These are phyloP conservation scores for Hirtodrosophila trivittata DNA, from an alignment of 2,888 invertebrate genomes.

Conservation along the genomic window DNA sequence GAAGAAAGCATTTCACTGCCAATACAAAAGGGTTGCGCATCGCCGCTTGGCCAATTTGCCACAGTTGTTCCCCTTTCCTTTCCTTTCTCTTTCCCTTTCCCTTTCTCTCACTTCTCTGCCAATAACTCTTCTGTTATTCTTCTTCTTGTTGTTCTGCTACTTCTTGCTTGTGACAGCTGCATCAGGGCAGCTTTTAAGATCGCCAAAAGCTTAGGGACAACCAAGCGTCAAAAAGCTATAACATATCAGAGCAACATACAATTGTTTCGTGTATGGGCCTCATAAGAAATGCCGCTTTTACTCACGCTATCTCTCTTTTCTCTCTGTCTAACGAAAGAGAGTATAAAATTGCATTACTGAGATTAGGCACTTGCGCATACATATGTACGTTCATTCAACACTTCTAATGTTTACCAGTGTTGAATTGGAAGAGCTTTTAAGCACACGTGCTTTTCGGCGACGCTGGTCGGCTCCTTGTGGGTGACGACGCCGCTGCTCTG, in stretches of 20 bases:
- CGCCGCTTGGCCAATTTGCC: conserved; percentile 18
- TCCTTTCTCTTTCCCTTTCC: conserved; percentile 1
- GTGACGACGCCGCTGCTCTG: conserved; percentile 13
- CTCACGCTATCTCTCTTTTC: too few species aligned
- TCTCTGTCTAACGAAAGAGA: too few species aligned
- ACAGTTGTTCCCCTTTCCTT: neutral
- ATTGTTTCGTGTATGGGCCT: too few species aligned
- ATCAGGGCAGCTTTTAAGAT: neutral
- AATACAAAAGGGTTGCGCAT: conserved; percentile 31
- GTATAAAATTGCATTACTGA: too few species aligned
- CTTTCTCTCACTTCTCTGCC: neutral
- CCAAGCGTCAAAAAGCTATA: too few species aligned
- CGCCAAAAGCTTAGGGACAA: neutral
- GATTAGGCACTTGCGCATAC: neutral
- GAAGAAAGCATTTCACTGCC: conserved; percentile 66
- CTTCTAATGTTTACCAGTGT: neutral
- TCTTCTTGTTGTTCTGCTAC: too few species aligned
- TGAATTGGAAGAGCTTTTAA: conserved; percentile 14
- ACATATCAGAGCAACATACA: too few species aligned
- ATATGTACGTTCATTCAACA: conserved; percentile 4
- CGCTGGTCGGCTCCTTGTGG: neutral
- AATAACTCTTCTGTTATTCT: neutral
- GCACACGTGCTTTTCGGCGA: conserved; percentile 9
- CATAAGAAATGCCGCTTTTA: too few species aligned
- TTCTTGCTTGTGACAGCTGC: neutral